phyloP scores from a whole-genome alignment of 92 coral and sea anemone species.

The Epizoanthus ramosus region DNA sequence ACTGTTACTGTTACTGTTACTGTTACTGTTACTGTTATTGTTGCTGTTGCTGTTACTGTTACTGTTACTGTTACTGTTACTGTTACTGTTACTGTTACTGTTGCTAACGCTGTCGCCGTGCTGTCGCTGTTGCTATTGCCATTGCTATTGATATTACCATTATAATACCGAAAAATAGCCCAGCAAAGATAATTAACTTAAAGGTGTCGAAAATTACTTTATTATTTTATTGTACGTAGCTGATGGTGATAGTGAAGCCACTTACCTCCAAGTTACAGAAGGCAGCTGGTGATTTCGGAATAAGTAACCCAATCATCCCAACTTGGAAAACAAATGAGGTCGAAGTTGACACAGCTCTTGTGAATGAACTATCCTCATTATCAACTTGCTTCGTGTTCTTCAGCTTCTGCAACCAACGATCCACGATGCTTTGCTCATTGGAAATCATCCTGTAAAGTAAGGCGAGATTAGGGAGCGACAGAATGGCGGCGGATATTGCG shows the following conservation, averaged over 20 bases:
- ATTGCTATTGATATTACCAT: too few relatives aligned
- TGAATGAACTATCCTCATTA: neutral
- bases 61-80: too few relatives aligned
- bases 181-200: neutral
- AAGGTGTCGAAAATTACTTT: neutral
- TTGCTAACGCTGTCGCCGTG: too few relatives aligned
- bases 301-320: conserved; percentile 6
- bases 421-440: neutral
- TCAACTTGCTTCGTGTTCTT: neutral
- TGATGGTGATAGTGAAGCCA: neutral
- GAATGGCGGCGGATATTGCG: neutral
- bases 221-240: neutral
- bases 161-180: too few relatives aligned
- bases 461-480: conserved; percentile 1
- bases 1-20: too few relatives aligned
- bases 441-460: conserved; percentile 1
- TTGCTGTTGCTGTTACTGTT: too few relatives aligned
- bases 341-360: neutral
- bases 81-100: too few relatives aligned
- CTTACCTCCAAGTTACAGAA: conserved; percentile 1
- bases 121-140: too few relatives aligned
- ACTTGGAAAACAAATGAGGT: neutral
- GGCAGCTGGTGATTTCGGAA: neutral
- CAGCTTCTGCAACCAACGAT: conserved; percentile 2
- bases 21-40: too few relatives aligned